Evolutionary conservation across 2,888 invertebrate genomes (phyloP).

Genomic region (Heliconius aoede): DNA sequence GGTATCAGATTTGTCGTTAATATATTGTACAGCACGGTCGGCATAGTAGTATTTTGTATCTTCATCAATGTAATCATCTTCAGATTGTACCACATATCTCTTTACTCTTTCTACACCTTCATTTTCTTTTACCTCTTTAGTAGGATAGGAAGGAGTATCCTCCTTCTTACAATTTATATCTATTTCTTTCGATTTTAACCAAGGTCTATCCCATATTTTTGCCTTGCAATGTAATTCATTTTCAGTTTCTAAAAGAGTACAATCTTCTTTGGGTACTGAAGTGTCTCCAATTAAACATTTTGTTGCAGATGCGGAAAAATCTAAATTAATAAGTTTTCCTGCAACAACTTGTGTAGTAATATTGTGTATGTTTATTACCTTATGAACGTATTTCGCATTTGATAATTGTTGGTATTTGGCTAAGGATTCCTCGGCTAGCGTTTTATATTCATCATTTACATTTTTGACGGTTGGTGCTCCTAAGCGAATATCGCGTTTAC

Average conservation of each 20-base stretch:
- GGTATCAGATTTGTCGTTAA: slow-evolving; percentile 58
- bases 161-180: slow-evolving; percentile 48
- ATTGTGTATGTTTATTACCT: slow-evolving; percentile 61
- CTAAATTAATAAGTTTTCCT: slow-evolving; percentile 72
- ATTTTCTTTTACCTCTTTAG: slow-evolving; percentile 25
- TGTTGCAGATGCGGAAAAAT: slow-evolving; percentile 49
- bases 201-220: slow-evolving; percentile 48
- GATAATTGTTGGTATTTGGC: slow-evolving; percentile 50
- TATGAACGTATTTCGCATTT: slow-evolving; percentile 60
- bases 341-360: slow-evolving; percentile 79
- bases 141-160: too few relatives aligned
- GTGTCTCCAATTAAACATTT: slow-evolving; percentile 46
- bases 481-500: slow-evolving; percentile 33
- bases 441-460: slow-evolving; percentile 45
- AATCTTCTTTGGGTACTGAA: slow-evolving; percentile 45
- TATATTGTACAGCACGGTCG: slow-evolving; percentile 60
- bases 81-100: slow-evolving; percentile 52
- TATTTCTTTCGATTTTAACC: slow-evolving; percentile 48
- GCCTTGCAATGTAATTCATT: slow-evolving; percentile 51
- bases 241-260: slow-evolving; percentile 50
- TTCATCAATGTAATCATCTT: slow-evolving; percentile 66
- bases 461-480: slow-evolving; percentile 41
- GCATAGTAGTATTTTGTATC: slow-evolving; percentile 66
- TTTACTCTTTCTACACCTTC: slow-evolving; percentile 50
- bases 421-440: slow-evolving; percentile 50